Percentiles rank a stretch among this genome's conserved stretches.
Conservation (phyloP, 2,888 invertebrate species). For the Conistra vaccinii region DNA sequence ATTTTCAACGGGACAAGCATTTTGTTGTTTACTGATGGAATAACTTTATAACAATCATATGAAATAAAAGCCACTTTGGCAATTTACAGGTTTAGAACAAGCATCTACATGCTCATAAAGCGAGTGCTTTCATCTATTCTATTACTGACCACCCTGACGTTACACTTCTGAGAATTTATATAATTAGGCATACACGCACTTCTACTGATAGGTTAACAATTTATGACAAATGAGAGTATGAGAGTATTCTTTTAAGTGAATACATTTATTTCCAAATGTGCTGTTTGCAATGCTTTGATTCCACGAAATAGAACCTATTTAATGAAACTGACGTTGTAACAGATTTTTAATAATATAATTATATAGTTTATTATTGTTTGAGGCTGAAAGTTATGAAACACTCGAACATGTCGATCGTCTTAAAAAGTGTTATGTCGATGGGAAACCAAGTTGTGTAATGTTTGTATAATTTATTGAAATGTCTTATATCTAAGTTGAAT, state of each 20-base stretch:
- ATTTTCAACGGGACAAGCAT: background rate
- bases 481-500: conserved; percentile 59
- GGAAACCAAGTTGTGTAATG: conserved; percentile 49
- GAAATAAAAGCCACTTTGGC: background rate
- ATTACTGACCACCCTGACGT: background rate
- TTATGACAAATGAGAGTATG: conserved; percentile 8
- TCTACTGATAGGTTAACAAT: conserved; percentile 33
- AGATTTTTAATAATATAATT: conserved; percentile 46
- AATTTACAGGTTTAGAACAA: background rate
- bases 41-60: background rate
- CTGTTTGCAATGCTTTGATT: conserved; percentile 75
- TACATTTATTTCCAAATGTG: conserved; percentile 60
- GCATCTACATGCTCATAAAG: background rate
- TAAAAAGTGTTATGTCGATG: conserved; percentile 56
- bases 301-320: conserved; percentile 39
- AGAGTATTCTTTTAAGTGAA: conserved; percentile 9
- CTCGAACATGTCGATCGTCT: conserved; percentile 48
- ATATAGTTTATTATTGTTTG: conserved; percentile 62
- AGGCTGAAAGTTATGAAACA: conserved; percentile 62
- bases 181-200: conserved; percentile 21
- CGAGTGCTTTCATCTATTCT: background rate
- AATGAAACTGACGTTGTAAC: conserved; percentile 36
- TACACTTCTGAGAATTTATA: background rate
- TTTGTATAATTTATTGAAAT: conserved; percentile 60
- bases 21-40: background rate